Percentiles rank a stretch among this genome's conserved stretches.
phyloP scores from a whole-genome alignment of 1,140 invertebrate genomes.

The Drosophila biarmipes region DNA sequence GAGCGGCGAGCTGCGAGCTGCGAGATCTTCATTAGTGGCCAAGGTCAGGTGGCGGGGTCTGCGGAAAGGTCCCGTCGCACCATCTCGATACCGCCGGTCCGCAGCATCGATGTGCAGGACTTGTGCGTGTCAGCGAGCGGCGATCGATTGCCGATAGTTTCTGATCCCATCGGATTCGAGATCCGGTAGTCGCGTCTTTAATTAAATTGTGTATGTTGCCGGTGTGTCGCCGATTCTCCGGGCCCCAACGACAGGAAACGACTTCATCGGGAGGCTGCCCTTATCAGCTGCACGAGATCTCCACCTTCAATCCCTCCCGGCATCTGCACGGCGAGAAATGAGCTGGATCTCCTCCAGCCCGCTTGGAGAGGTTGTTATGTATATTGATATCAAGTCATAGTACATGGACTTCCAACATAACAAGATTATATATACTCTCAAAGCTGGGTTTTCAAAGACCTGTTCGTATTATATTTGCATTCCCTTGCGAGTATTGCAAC shows the following conservation, averaged over 20 bases:
- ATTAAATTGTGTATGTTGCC: constrained; percentile 80
- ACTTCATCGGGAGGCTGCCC: constrained; percentile 54
- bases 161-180: background rate
- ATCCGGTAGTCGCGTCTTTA: constrained; percentile 72
- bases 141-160: constrained; percentile 29
- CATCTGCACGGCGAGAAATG: constrained; percentile 11
- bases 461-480: too few relatives aligned
- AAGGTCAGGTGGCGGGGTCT: constrained; percentile 38
- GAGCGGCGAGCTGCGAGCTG: too few relatives aligned
- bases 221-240: constrained; percentile 18
- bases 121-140: constrained; percentile 22
- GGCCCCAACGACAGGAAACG: constrained; percentile 29
- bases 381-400: too few relatives aligned
- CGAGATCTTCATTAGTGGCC: constrained; percentile 66
- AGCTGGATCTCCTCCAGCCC: accelerated
- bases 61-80: background rate
- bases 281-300: constrained; percentile 72
- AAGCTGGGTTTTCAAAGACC: too few relatives aligned
- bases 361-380: too few relatives aligned
- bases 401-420: too few relatives aligned
- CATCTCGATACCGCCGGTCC: background rate
- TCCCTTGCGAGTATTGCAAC: too few relatives aligned
- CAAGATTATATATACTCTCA: background rate
- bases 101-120: constrained; percentile 17
- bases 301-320: constrained; percentile 22